Conservation (phyloP, 2,888 invertebrate species). For the Pemphredon lugubris region DNA sequence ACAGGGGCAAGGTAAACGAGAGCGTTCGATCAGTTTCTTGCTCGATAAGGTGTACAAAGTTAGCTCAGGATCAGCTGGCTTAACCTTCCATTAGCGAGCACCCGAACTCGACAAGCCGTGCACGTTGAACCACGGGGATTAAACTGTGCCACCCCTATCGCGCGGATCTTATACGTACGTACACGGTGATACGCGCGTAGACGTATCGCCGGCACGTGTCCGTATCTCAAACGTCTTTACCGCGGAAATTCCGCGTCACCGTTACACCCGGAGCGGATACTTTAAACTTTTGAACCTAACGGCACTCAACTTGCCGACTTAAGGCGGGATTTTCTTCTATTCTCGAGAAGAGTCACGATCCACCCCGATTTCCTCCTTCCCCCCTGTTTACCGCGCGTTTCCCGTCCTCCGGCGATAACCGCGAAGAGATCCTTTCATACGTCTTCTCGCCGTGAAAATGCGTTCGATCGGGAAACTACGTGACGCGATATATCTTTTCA, state of each 20-base stretch:
- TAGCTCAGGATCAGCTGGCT: slow-evolving; percentile 70
- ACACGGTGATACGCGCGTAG: slow-evolving; percentile 3
- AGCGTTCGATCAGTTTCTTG: slow-evolving; percentile 61
- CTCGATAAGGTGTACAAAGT: slow-evolving; percentile 68
- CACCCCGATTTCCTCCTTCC: not conserved
- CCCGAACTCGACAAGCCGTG: slow-evolving; percentile 60
- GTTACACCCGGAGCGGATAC: not conserved
- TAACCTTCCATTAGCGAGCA: slow-evolving; percentile 72
- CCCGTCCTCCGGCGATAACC: not conserved
- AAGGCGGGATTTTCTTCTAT: slow-evolving; percentile 22
- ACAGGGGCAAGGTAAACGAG: slow-evolving; percentile 51
- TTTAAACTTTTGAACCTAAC: slow-evolving; percentile 19
- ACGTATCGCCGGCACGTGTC: slow-evolving; percentile 40
- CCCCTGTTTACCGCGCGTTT: slow-evolving; percentile 6
- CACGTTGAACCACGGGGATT: slow-evolving; percentile 65
- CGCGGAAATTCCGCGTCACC: slow-evolving; percentile 21
- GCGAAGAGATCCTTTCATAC: slow-evolving; percentile 34
- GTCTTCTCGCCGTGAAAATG: not conserved
- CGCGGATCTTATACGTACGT: slow-evolving; percentile 11
- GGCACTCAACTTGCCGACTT: slow-evolving; percentile 13
- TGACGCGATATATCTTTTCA: not conserved
- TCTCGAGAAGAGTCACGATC: slow-evolving; percentile 6
- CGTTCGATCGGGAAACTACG: not conserved
- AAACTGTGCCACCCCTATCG: slow-evolving; percentile 42
- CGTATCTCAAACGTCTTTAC: slow-evolving; percentile 34